Evolutionary conservation across 2,113 vertebrate genomes (phyloP), one percentile per base, ranked within the genome.

Genomic region (Siphamia tubifer): DNA sequence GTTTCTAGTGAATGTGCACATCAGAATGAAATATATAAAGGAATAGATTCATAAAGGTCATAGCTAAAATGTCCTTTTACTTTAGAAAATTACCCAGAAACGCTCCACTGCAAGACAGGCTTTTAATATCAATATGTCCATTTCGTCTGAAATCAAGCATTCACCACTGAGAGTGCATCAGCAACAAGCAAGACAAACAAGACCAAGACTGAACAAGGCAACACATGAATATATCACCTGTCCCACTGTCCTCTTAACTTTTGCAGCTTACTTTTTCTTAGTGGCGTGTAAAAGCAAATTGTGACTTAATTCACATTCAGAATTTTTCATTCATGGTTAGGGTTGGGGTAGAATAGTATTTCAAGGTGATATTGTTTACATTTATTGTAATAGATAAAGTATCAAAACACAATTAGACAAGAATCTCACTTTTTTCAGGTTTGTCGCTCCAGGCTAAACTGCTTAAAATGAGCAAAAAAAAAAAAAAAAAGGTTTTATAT

Each of bases 11-110:
- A 11, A 8, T 8, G 31, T 47, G 35, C 44, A 58, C 17, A 27
- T 69, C 58, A 20, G 25, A 72, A 25, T 49, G 47, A 69, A 76
- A 80, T 25, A 13, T 49, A 17, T 51, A 20, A 68, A 81, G 60
- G 78, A 82, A 85, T 40, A 63, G 47, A 74, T 75, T 79, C 17
- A 67, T 62, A 69, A 86, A 83, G 82, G 77, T 85, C 79, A 84
- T 17, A 42, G 65, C 63, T 83, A 74, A 81, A 86, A 73, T 66
- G 56, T 83, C 25, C 67, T 79, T 69, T 76, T 80, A 69, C 74
- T 80, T 79, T 55, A 35, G 71, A 57, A 74, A 70, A 79, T 80
- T 47, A 73, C 65, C 21, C 44, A 48, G 63, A 19, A 58, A 57
- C 25, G 17, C 67, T 68, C 40, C 39, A 24, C 23, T 66, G 67